Evolutionary conservation across 2,888 invertebrate genomes (phyloP).

Genomic region (Brenthis daphne): DNA sequence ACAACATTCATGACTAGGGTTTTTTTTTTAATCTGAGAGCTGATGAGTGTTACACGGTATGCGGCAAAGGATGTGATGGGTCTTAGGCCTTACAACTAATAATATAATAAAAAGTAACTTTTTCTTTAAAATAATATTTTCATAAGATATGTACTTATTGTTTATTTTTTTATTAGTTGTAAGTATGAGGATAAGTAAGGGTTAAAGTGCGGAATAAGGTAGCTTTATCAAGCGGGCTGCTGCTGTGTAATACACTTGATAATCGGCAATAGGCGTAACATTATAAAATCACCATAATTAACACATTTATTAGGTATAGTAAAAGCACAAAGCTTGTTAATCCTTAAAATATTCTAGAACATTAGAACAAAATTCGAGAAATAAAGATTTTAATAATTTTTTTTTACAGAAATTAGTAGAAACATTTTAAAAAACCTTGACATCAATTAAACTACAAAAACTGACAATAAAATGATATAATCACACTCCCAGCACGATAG

Average conservation of each 20-base stretch:
- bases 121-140: neutral
- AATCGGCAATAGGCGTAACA: constrained; percentile 19
- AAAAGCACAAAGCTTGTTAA: neutral
- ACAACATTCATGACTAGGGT: constrained; percentile 42
- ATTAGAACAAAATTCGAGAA: too few relatives aligned
- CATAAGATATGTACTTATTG: neutral
- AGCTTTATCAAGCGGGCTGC: constrained; percentile 60
- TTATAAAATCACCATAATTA: neutral
- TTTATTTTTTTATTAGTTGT: constrained; percentile 21
- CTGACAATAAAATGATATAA: too few relatives aligned
- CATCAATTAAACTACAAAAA: too few relatives aligned
- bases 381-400: too few relatives aligned
- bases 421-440: too few relatives aligned
- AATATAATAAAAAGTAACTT: neutral
- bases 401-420: too few relatives aligned
- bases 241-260: constrained; percentile 30
- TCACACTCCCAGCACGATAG: too few relatives aligned
- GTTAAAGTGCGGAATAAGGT: constrained; percentile 58
- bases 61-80: constrained; percentile 47
- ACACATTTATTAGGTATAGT: constrained; percentile 1
- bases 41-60: constrained; percentile 77
- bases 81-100: constrained; percentile 18
- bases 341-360: neutral
- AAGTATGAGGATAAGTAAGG: constrained; percentile 34
- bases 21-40: constrained; percentile 50